These are phyloP conservation scores for Papilio protenor DNA, from an alignment of 2,888 invertebrate genomes.

Conservation along the genomic window DNA sequence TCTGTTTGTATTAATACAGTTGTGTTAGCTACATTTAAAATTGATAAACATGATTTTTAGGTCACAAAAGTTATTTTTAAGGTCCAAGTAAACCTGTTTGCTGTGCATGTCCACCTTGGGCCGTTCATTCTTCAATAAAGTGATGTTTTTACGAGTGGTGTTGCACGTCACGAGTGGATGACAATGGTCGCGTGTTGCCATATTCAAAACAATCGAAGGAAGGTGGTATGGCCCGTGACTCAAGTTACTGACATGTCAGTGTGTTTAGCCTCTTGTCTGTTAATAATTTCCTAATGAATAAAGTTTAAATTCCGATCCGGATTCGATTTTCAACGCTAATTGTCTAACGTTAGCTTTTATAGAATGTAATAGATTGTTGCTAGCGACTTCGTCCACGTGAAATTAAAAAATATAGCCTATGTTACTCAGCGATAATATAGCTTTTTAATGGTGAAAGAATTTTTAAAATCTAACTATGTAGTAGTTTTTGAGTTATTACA, in stretches of 20 bases:
- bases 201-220: constrained; percentile 49
- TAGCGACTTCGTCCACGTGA: no score
- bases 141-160: constrained; percentile 32
- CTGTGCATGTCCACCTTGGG: constrained; percentile 1
- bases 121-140: constrained; percentile 10
- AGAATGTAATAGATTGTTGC: neutral
- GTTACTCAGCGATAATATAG: no score
- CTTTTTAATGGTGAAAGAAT: no score
- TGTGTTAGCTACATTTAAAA: no score
- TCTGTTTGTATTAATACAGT: no score
- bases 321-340: neutral
- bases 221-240: constrained; percentile 45
- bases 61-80: neutral
- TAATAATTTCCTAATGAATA: neutral
- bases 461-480: no score
- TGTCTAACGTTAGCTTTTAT: neutral
- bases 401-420: no score
- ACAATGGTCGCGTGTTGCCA: constrained; percentile 43
- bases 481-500: no score
- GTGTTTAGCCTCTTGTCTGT: neutral
- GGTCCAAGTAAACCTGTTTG: neutral
- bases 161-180: constrained; percentile 32
- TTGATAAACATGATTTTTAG: neutral
- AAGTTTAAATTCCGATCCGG: neutral
- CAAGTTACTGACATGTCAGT: constrained; percentile 10